Evolutionary conservation across 2,113 vertebrate genomes (phyloP).

Genomic region (Girardinichthys multiradiatus): DNA sequence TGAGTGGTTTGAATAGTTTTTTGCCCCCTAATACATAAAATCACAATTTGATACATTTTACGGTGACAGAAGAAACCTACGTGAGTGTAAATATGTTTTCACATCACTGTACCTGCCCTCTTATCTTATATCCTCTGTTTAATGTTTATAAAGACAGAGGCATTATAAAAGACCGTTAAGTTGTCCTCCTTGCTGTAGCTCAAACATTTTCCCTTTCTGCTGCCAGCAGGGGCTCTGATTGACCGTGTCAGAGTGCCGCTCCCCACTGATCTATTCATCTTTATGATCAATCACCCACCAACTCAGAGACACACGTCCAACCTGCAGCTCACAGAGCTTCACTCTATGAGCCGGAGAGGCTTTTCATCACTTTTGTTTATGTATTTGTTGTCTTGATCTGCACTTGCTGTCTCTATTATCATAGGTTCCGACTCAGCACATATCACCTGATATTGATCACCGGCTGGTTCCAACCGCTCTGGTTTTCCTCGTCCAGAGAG

Average conservation of each 20-base stretch:
- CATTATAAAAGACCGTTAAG: neutral
- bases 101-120: neutral
- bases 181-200: slow-evolving; percentile 4
- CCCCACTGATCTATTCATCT: slow-evolving; percentile 29
- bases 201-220: slow-evolving; percentile 7
- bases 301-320: slow-evolving; percentile 35
- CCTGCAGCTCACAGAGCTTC: slow-evolving; percentile 11
- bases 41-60: too few relatives aligned
- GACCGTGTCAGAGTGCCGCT: slow-evolving; percentile 48
- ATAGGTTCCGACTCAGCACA: slow-evolving; percentile 42
- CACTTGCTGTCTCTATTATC: slow-evolving; percentile 10
- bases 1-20: too few relatives aligned
- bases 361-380: slow-evolving; percentile 21
- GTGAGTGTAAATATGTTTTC: too few relatives aligned
- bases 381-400: slow-evolving; percentile 19
- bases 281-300: slow-evolving; percentile 19
- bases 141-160: neutral
- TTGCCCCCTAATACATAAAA: too few relatives aligned
- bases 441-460: slow-evolving; percentile 49
- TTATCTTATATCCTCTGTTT: neutral
- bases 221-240: slow-evolving; percentile 20
- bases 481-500: slow-evolving; percentile 28
- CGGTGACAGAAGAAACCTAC: too few relatives aligned
- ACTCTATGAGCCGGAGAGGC: slow-evolving; percentile 1
- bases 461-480: neutral